phyloP scores from a whole-genome alignment of 23 tunicate species.

The Oikopleura vanhoeffeni region DNA sequence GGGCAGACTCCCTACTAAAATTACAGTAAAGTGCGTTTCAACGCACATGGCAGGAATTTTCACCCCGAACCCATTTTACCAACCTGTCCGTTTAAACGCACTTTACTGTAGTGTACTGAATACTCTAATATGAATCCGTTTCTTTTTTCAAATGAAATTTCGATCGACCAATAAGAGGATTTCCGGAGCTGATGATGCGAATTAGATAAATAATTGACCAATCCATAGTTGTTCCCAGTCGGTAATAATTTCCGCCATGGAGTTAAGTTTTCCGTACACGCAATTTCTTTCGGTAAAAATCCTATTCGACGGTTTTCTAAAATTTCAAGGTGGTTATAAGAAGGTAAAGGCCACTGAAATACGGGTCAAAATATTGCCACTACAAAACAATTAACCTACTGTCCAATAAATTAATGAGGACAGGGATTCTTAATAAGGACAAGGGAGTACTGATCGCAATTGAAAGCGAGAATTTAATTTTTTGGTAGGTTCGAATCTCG shows the following conservation, averaged over 20 bases:
- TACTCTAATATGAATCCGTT: neutral
- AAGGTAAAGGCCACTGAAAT: neutral
- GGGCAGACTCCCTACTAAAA: too few species aligned
- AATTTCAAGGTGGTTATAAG: neutral
- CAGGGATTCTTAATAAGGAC: too few species aligned
- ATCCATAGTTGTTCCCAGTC: constrained; percentile 29
- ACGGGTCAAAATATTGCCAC: neutral
- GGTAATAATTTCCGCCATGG: constrained; percentile 83
- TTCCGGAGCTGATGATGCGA: neutral
- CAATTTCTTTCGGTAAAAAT: constrained; percentile 35
- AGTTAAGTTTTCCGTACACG: constrained; percentile 84
- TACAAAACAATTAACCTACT: too few species aligned
- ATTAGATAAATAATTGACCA: neutral
- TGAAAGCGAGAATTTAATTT: too few species aligned
- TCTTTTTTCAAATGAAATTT: neutral
- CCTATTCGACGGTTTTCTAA: neutral
- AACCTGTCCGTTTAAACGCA: too few species aligned
- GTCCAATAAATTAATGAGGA: too few species aligned
- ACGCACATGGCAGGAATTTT: too few species aligned
- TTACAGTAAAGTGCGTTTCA: too few species aligned
- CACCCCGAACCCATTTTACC: too few species aligned
- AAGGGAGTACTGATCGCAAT: too few species aligned
- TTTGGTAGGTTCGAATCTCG: too few species aligned
- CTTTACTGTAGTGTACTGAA: too few species aligned
- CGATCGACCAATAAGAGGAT: neutral